Conservation (phyloP, 2,888 invertebrate genomes). For the Vandiemenella viatica region DNA sequence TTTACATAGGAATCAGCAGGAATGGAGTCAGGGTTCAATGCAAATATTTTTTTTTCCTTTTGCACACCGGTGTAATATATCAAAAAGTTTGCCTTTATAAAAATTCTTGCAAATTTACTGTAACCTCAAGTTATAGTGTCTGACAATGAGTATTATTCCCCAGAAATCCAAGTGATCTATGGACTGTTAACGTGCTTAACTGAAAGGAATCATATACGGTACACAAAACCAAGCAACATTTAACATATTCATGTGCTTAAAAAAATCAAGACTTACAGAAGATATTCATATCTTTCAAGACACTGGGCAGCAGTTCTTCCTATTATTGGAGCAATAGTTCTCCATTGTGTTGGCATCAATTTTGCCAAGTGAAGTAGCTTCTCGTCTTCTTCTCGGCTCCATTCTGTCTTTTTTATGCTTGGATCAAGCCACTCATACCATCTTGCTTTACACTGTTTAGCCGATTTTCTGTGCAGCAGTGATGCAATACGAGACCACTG, state of each 20-base stretch:
- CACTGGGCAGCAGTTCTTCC: conserved; percentile 98
- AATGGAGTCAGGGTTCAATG: too few species aligned
- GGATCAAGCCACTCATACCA: conserved; percentile 99
- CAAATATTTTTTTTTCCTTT: too few species aligned
- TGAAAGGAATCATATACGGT: too few species aligned
- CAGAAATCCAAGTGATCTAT: too few species aligned
- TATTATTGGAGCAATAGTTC: conserved; percentile 97
- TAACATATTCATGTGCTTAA: background rate
- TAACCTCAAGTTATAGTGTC: too few species aligned
- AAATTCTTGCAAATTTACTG: too few species aligned
- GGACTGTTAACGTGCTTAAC: too few species aligned
- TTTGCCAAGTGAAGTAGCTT: conserved; percentile 94
- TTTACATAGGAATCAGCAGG: too few species aligned
- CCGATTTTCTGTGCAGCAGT: conserved; percentile 90
- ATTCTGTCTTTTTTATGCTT: conserved; percentile 98
- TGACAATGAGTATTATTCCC: too few species aligned
- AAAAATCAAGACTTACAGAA: conserved; percentile 50
- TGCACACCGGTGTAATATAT: too few species aligned
- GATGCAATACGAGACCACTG: conserved; percentile 99
- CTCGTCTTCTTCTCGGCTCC: conserved; percentile 98
- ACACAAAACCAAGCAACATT: too few species aligned
- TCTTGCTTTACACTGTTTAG: conserved; percentile 97
- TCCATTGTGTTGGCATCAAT: conserved; percentile 99
- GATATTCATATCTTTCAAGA: conserved; percentile 89
- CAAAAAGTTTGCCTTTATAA: too few species aligned